These are phyloP conservation scores for Pogoniulus pusillus DNA, from an alignment of 2,797 vertebrate species.

Conservation along the genomic window DNA sequence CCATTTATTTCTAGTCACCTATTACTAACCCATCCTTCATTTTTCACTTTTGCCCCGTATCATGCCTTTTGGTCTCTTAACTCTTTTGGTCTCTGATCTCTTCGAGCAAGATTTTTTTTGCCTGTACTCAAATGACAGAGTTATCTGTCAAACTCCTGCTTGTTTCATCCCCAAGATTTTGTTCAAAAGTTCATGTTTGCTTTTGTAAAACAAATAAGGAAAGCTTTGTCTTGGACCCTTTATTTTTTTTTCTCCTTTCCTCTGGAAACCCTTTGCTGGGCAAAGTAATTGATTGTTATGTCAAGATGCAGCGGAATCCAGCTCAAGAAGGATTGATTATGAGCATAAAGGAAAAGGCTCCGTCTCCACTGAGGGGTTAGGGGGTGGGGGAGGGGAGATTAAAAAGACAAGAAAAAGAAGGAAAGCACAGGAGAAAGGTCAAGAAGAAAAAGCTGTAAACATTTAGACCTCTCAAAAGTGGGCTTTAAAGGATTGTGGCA, in stretches of 20 bases:
- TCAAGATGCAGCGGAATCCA: slow-evolving; percentile 59
- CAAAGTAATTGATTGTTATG: slow-evolving; percentile 64
- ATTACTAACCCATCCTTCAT: not conserved
- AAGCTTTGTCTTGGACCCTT: slow-evolving; percentile 19
- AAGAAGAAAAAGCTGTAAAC: not conserved
- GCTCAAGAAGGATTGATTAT: slow-evolving; percentile 57
- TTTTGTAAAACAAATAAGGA: slow-evolving; percentile 55
- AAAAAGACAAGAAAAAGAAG: slow-evolving; percentile 22
- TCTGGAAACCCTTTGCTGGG: slow-evolving; percentile 26
- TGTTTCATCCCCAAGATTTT: slow-evolving; percentile 32
- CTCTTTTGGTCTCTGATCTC: slow-evolving; percentile 1
- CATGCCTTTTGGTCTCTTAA: not conserved
- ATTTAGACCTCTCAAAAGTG: not conserved
- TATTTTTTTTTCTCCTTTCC: not conserved
- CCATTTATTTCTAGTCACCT: not conserved
- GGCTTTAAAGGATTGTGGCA: not conserved
- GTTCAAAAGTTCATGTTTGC: slow-evolving; percentile 39
- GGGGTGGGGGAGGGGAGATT: not conserved
- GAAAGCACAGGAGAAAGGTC: fast-evolving
- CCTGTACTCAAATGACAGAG: not conserved
- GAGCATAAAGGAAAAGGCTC: slow-evolving; percentile 51
- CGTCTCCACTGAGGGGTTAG: not conserved
- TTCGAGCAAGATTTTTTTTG: slow-evolving; percentile 21
- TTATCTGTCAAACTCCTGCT: not conserved
- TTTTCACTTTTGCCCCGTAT: not conserved